Evolutionary conservation across 1,140 invertebrate species (phyloP).

Genomic region (Dinoponera quadriceps): DNA sequence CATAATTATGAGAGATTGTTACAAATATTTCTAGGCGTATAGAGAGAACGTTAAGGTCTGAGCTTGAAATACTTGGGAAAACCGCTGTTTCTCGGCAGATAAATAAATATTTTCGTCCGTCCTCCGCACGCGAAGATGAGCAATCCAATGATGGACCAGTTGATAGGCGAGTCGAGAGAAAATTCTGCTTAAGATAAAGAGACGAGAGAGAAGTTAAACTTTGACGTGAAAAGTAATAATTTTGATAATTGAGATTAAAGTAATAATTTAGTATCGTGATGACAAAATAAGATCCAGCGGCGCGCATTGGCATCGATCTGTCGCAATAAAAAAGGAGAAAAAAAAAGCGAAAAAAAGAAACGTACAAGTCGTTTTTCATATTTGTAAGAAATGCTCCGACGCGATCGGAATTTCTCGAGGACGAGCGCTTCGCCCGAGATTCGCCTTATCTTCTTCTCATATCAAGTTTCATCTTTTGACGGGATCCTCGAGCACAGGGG

Average conservation of each 20-base stretch:
- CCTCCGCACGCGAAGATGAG: constrained; percentile 23
- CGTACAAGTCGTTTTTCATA: constrained; percentile 25
- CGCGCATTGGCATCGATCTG: constrained; percentile 19
- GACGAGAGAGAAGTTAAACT: constrained; percentile 3
- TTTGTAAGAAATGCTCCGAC: constrained; percentile 32
- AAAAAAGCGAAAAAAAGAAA: neutral
- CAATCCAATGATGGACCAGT: constrained; percentile 35
- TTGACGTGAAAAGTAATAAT: too few species aligned
- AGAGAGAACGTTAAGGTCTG: constrained; percentile 22
- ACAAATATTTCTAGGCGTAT: constrained; percentile 38
- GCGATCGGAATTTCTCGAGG: constrained; percentile 6
- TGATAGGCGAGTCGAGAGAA: constrained; percentile 7
- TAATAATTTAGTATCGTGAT: constrained; percentile 31
- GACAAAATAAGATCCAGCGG: neutral
- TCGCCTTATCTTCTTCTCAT: constrained; percentile 50
- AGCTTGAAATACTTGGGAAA: constrained; percentile 26
- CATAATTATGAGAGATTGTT: constrained; percentile 23
- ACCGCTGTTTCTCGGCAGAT: constrained; percentile 5
- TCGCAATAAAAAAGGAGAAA: constrained; percentile 16
- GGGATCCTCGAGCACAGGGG: neutral
- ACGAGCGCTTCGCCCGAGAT: constrained; percentile 26
- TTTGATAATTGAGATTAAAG: neutral
- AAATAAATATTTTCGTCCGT: constrained; percentile 51
- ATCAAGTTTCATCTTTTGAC: constrained; percentile 36
- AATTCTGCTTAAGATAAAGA: neutral